Evolutionary conservation across 2,113 vertebrate genomes (phyloP).

Genomic region (Maccullochella peelii): DNA sequence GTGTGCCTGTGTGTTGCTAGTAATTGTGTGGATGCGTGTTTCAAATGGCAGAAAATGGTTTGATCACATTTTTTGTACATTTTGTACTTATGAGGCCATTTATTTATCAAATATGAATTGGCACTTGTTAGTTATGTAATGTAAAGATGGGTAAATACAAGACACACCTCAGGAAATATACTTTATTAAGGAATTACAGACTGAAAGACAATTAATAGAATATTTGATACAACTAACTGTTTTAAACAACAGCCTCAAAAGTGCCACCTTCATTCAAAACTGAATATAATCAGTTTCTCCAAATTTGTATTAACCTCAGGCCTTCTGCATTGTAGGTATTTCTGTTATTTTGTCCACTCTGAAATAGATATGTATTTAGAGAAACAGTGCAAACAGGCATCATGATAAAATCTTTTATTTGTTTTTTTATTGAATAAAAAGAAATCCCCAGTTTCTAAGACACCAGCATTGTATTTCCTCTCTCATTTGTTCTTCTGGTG

Average conservation of each 20-base stretch:
- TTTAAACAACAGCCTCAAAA: neutral
- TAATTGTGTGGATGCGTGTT: neutral
- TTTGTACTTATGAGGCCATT: neutral
- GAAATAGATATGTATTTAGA: neutral
- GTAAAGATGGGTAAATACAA: neutral
- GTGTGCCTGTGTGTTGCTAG: neutral
- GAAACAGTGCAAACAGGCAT: neutral
- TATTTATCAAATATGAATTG: constrained; percentile 4
- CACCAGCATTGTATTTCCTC: neutral
- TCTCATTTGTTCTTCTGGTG: neutral
- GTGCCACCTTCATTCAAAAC: neutral
- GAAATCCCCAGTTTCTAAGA: neutral
- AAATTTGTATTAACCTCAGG: neutral
- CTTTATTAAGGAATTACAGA: neutral
- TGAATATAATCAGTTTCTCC: neutral
- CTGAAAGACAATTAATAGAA: neutral
- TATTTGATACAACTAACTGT: neutral
- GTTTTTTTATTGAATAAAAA: neutral
- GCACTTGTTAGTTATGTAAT: neutral
- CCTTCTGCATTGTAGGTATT: neutral
- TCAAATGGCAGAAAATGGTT: constrained; percentile 7
- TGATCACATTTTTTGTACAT: constrained; percentile 7
- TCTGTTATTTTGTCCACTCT: neutral
- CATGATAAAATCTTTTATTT: neutral
- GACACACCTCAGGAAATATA: neutral